These are phyloP conservation scores for Pararge aegeria DNA, from an alignment of 1,140 invertebrate genomes.

Conservation along the genomic window DNA sequence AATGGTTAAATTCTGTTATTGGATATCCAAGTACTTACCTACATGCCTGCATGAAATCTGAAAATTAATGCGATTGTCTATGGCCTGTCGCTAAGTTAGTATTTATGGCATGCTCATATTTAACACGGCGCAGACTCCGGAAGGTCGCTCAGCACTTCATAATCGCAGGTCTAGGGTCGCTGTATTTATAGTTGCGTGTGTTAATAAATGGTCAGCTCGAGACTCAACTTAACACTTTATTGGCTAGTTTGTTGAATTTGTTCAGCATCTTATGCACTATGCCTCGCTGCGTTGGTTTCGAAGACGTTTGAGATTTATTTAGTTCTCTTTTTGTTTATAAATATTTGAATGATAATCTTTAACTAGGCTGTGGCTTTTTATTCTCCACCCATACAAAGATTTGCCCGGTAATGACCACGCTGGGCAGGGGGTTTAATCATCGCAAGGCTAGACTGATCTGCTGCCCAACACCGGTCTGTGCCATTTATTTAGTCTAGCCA, in stretches of 20 bases:
- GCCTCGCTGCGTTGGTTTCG: too few relatives aligned
- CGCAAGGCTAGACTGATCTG: too few relatives aligned
- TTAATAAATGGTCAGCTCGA: slow-evolving; percentile 14
- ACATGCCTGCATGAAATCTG: not conserved
- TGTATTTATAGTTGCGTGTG: slow-evolving; percentile 32
- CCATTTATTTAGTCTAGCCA: too few relatives aligned
- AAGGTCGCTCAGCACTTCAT: slow-evolving; percentile 31
- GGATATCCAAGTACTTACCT: not conserved
- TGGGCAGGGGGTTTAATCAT: too few relatives aligned
- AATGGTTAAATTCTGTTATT: not conserved
- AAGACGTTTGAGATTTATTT: too few relatives aligned
- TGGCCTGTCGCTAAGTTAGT: not conserved
- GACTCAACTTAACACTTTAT: not conserved
- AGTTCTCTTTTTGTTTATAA: too few relatives aligned
- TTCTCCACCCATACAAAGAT: too few relatives aligned
- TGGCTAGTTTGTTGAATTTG: not conserved
- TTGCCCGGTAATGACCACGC: too few relatives aligned
- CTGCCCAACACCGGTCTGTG: too few relatives aligned
- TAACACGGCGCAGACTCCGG: slow-evolving; percentile 5
- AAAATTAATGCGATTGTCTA: not conserved
- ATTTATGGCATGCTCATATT: slow-evolving; percentile 11
- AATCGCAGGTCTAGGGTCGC: slow-evolving; percentile 30
- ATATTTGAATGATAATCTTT: too few relatives aligned
- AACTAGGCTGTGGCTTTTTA: too few relatives aligned
- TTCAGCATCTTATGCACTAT: too few relatives aligned